Conservation (phyloP, 2,113 vertebrate species). For the Notothenia coriiceps region DNA sequence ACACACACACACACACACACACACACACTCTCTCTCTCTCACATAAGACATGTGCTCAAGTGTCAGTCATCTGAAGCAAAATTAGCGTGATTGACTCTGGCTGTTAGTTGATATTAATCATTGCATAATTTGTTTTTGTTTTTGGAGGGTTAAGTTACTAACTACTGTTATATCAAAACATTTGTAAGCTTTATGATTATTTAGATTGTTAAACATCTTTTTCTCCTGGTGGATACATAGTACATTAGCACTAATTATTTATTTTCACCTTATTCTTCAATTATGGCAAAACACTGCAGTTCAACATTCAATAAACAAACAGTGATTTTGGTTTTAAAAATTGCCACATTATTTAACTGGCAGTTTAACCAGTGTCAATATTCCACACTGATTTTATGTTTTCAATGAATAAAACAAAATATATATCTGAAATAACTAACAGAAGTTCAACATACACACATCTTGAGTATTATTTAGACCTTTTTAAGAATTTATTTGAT, state of each 20-base stretch:
- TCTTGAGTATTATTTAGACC: background rate
- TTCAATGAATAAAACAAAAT: background rate
- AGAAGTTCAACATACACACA: too few relatives aligned
- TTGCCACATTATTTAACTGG: background rate
- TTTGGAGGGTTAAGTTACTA: background rate
- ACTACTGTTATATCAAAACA: background rate
- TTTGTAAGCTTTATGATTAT: background rate
- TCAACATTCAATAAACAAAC: background rate
- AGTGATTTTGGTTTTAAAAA: background rate
- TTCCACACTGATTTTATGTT: background rate
- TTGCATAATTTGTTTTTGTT: background rate
- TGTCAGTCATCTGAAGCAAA: conserved; percentile 37
- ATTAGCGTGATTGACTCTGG: conserved; percentile 4
- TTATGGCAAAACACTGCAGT: background rate
- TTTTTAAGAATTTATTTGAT: background rate
- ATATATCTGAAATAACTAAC: too few relatives aligned
- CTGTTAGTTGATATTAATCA: conserved; percentile 23
- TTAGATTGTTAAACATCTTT: background rate
- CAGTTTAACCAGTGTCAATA: background rate
- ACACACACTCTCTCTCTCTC: conserved; percentile 18
- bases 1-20: conserved; percentile 42
- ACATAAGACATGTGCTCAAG: background rate
- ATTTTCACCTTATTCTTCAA: background rate
- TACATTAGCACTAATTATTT: background rate
- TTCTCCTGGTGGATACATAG: background rate